Percentiles rank a stretch among this genome's conserved stretches.
phyloP scores from a whole-genome alignment of 2,113 vertebrate genomes.

The Candoia aspera region DNA sequence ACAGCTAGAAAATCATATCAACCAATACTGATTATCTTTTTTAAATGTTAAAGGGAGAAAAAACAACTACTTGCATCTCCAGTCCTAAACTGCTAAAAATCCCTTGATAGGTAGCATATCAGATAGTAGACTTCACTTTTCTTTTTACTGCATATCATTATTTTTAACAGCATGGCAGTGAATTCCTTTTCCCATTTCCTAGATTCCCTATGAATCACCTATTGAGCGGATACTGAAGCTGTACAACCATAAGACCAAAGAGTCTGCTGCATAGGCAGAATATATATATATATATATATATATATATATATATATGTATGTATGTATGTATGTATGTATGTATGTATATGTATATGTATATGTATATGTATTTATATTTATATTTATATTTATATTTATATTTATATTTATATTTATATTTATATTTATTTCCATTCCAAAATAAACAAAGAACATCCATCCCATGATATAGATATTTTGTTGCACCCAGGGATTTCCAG shows the following conservation, averaged over 20 bases:
- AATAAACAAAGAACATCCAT: not conserved
- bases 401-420: no score
- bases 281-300: no score
- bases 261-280: not conserved
- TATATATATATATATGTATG: no score
- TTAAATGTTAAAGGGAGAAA: not conserved
- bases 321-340: no score
- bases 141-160: not conserved
- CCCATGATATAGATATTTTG: not conserved
- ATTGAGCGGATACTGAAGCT: not conserved
- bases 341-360: no score
- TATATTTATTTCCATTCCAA: no score
- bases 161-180: not conserved
- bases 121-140: not conserved
- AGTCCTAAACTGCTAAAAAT: not conserved
- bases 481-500: not conserved
- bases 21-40: not conserved
- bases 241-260: not conserved
- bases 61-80: no score
- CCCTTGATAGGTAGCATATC: not conserved
- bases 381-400: no score
- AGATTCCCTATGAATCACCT: not conserved
- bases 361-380: no score
- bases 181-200: not conserved
- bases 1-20: not conserved